A percentile compares a stretch with the other conserved stretches of the same genome.
phyloP scores from a whole-genome alignment of 1,140 invertebrate genomes.

The Cepaea nemoralis region DNA sequence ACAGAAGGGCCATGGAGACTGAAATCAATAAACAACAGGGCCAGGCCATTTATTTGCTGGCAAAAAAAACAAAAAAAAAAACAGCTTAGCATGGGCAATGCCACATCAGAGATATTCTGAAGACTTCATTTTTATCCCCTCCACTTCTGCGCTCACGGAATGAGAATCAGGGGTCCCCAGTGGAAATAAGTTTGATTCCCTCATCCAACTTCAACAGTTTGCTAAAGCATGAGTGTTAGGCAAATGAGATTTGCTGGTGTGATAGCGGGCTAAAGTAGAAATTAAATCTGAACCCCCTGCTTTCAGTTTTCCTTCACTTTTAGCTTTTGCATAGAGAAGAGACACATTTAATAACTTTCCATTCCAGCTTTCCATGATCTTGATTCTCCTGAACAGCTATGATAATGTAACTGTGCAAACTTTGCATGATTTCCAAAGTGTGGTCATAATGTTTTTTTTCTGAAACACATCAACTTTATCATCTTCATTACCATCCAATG shows the following conservation, averaged over 20 bases:
- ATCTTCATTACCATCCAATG: too few relatives aligned
- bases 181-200: not conserved
- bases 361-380: too few relatives aligned
- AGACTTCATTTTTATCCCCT: not conserved
- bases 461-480: too few relatives aligned
- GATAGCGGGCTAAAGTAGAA: not conserved
- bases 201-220: not conserved
- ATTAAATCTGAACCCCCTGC: not conserved
- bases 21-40: not conserved
- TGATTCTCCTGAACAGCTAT: too few relatives aligned
- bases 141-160: not conserved
- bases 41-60: slow-evolving; percentile 11
- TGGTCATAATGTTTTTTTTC: too few relatives aligned
- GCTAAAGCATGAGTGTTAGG: not conserved
- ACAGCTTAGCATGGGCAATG: not conserved
- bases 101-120: not conserved
- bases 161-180: not conserved
- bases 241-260: not conserved
- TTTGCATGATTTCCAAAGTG: too few relatives aligned
- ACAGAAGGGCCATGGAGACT: not conserved
- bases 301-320: not conserved
- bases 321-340: too few relatives aligned
- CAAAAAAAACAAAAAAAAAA: too few relatives aligned
- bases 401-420: too few relatives aligned
- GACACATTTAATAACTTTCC: too few relatives aligned